Evolutionary conservation across 2,797 vertebrate species (phyloP).

Genomic region (Neomorphus geoffroyi): DNA sequence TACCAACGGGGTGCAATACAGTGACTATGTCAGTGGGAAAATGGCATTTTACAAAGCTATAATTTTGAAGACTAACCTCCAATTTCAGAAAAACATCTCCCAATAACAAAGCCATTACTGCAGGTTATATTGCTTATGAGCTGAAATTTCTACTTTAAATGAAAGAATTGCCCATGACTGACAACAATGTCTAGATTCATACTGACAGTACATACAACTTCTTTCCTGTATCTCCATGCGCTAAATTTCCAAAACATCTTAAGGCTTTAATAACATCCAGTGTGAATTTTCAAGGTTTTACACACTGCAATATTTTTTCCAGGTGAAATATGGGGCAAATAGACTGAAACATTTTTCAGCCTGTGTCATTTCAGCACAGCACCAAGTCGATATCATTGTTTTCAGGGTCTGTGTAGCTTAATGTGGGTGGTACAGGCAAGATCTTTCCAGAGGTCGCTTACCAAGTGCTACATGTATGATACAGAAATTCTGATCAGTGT

Average conservation of each 20-base stretch:
- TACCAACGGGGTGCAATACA: neutral
- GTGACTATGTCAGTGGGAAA: neutral
- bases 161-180: neutral
- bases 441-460: neutral
- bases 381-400: neutral
- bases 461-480: rapidly evolving
- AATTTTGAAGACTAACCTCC: conserved; percentile 41
- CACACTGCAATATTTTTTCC: neutral
- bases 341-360: neutral
- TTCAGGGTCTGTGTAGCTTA: neutral
- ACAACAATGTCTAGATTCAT: neutral
- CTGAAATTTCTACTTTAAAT: neutral
- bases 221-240: neutral
- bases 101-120: conserved; percentile 4
- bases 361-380: neutral
- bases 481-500: neutral
- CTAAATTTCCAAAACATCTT: neutral
- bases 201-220: neutral
- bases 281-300: neutral
- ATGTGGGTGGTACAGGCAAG: neutral
- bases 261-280: neutral
- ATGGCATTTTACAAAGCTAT: neutral
- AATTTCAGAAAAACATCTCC: conserved; percentile 24
- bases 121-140: neutral
- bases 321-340: neutral